Base-by-base conservation (phyloP, 2,888 invertebrate genomes). In the Anorthoa munda region DNA sequence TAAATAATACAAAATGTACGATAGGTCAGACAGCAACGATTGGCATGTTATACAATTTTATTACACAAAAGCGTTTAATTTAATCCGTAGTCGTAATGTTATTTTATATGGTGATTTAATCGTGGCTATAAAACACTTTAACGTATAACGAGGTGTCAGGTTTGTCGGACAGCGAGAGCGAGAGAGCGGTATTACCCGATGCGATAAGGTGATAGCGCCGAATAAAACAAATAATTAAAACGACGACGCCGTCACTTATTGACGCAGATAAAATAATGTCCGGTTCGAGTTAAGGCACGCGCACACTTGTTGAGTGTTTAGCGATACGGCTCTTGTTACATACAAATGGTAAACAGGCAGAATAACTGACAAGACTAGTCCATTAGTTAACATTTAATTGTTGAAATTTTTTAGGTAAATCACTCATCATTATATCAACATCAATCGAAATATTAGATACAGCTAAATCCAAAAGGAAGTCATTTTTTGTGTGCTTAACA, bases 51-150 rank as follows among this genome's bases (percentile, higher is more conserved):
- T 86, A 88, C 84, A 87, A 82, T 89, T 91, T 89, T 89, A 91
- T 90, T 83, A 89, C 87, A 83, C 84, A 85, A 86, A 85, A 84
- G 83, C 86, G 82, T 90, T 90, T 87, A 89, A 90, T 90, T 89
- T 88, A 90, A 88, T 87, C 82, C 77, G 69, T 83, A 82, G 82
- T 86, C 85, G 86, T 88, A 87, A 89, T 88, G 83, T 87, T 87
- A 88, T 89, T 88, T 87, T 86, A 87, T 83, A 84, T 85, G 82
- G 81, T 84, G 80, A 90, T 91, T 90, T 89, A 89, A 91, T 88
- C 80, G 86, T 80, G 79, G 83, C 83, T 86, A 86, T 87, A 86
- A 87, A 85, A 83, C 72, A 77, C 77, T 79, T 76, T 63, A 75
- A 77, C 58, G 70, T 84, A 72, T 74, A 81, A 75, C 73, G 73